Conservation (phyloP, 2,888 invertebrate genomes). For the Lumbricus terrestris region DNA sequence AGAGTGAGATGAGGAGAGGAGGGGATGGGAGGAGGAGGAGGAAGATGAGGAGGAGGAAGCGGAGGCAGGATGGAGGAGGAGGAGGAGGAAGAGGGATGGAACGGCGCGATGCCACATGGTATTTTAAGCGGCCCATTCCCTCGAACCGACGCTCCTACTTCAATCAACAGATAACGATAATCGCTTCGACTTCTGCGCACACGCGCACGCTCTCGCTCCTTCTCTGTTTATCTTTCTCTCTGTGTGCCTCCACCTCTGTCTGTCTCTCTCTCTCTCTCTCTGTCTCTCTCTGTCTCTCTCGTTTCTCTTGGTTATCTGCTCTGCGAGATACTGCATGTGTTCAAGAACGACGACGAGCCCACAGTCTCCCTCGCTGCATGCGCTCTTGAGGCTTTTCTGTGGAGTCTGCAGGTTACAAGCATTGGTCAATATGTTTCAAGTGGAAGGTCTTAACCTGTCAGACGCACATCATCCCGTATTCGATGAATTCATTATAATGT, state of each 20-base stretch:
- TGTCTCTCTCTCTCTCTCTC: neutral
- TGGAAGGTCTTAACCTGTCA: neutral
- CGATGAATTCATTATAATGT: neutral
- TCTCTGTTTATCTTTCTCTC: neutral
- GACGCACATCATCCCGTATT: neutral
- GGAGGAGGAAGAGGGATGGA: neutral
- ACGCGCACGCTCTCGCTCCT: neutral
- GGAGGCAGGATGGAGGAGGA: neutral
- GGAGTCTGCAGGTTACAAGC: neutral
- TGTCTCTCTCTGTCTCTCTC: neutral
- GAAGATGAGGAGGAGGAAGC: neutral
- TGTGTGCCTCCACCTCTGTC: neutral
- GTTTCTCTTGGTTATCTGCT: neutral
- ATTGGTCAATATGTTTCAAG: neutral
- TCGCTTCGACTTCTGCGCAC: neutral
- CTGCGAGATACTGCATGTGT: neutral
- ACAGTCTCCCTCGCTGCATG: neutral
- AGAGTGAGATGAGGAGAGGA: neutral
- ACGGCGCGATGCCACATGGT: conserved; percentile 7
- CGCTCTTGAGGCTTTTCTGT: neutral
- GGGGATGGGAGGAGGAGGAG: neutral
- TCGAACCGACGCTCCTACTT: neutral
- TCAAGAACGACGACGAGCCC: too few species aligned
- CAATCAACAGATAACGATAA: conserved; percentile 7
- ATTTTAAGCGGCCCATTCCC: neutral